Conservation (phyloP, 2,797 vertebrate species). For the Eurystomus glaucurus region DNA sequence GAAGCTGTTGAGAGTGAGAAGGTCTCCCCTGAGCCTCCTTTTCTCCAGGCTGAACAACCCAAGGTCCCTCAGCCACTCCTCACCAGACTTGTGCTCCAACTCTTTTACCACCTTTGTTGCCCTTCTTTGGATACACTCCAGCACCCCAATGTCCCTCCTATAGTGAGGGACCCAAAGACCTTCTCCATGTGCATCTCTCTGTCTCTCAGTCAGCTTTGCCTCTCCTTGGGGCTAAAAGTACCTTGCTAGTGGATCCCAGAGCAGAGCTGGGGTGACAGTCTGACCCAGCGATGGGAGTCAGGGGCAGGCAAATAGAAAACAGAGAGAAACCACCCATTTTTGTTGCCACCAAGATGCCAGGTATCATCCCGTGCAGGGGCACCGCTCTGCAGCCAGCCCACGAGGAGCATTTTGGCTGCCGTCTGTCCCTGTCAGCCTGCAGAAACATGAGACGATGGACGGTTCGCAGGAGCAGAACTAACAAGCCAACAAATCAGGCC, state of each 20-base stretch:
- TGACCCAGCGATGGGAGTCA: rapidly evolving
- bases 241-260: rapidly evolving
- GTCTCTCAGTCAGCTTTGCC: neutral
- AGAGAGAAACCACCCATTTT: neutral
- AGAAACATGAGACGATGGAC: slow-evolving; percentile 52
- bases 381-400: neutral
- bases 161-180: neutral
- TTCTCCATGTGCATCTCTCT: rapidly evolving
- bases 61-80: neutral
- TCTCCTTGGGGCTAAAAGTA: neutral
- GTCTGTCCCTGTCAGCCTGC: neutral
- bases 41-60: neutral
- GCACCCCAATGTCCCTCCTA: neutral
- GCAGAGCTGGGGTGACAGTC: neutral
- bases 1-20: neutral
- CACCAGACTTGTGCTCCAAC: neutral
- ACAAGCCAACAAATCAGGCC: slow-evolving; percentile 75
- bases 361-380: rapidly evolving
- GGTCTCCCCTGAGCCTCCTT: neutral
- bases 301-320: rapidly evolving
- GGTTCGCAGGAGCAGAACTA: neutral
- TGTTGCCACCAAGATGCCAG: rapidly evolving
- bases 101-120: neutral
- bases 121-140: neutral
- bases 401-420: neutral